A percentile compares a stretch with the other conserved stretches of the same genome.
Evolutionary conservation across 2,797 vertebrate species (phyloP).

Genomic region (Syndactyla subalaris): DNA sequence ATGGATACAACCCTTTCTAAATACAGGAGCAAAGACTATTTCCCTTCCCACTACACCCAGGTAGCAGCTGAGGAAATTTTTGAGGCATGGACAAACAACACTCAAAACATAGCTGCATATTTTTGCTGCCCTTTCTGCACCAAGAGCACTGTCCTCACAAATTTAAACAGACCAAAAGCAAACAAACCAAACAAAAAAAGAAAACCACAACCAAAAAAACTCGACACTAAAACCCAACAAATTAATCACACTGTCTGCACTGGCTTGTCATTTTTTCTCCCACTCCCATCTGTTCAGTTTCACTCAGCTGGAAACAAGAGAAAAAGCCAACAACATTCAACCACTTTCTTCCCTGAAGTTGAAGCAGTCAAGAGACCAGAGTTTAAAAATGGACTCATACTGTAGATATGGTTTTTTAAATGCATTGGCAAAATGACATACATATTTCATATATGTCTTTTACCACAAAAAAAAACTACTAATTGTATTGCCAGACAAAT

Average conservation of each 20-base stretch:
- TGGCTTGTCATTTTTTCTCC: conserved; percentile 33
- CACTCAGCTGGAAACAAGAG: conserved; percentile 47
- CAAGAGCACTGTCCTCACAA: neutral
- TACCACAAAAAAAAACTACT: neutral
- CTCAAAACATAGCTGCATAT: neutral
- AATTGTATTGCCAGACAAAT: neutral
- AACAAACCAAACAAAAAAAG: too few relatives aligned
- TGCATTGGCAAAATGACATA: neutral
- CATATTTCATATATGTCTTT: neutral
- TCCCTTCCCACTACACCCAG: neutral
- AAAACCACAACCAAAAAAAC: neutral
- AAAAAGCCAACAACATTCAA: neutral
- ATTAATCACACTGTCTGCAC: conserved; percentile 18
- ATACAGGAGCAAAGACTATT: neutral
- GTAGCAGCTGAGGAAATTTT: neutral
- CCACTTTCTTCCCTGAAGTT: neutral
- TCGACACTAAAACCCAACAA: neutral
- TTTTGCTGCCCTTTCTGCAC: neutral
- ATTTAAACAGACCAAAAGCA: neutral
- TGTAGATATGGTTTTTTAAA: neutral
- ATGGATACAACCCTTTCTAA: neutral
- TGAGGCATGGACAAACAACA: neutral
- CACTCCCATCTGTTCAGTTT: conserved; percentile 64
- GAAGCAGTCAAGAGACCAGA: neutral
- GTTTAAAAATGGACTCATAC: neutral